Evolutionary conservation across 2,113 vertebrate species (phyloP), one percentile per base, ranked within the genome.

Genomic region (Platysternon megacephalum): DNA sequence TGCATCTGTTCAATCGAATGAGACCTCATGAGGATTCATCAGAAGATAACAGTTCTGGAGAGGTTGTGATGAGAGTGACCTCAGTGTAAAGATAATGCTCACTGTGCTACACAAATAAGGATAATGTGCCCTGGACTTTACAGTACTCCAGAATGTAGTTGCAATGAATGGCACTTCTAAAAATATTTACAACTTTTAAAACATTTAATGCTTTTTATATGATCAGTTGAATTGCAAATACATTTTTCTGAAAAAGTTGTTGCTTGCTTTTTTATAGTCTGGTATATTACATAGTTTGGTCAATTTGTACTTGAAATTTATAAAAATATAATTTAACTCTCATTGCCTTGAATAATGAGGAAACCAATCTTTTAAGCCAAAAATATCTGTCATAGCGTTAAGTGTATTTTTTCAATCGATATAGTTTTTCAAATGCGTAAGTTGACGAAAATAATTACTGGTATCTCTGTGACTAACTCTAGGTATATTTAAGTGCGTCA

Each of bases 1-100:
- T 99, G 76, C 98, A 98, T 51, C 98, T 99, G 19, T 98, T 99
- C 95, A 99, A 97, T 85, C 98, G 97, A 93, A 96, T 99, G 97
- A 98, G 98, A 96, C 89, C 98, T 93, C 98, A 97, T 3, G 98
- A 98, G 94, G 98, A 98, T 81, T 88, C 98, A 14, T 97, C 98
- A 65, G 99, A 98, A 95, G 98, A 99, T 85, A 98, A 97, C 11
- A 97, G 97, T 94, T 99, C 99, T 0, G 99, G 99, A 58, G 99
- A 99, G 97, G 99, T 99, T 1, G 99, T 99, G 8, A 99, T 99
- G 94, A 99, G 99, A 91, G 99, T 99, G n/a, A 99, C 99, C 7
- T 99, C 99, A 1, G 99, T 99, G 97, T 99, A 98, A 98, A 89
- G 35, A 26, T 92, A 52, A 51, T 17, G 35, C 72, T 90, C 84